Percentiles rank a stretch among this genome's conserved stretches.
Evolutionary conservation across 2,888 invertebrate genomes (phyloP).

Genomic region (Pristionchus entomophagus): DNA sequence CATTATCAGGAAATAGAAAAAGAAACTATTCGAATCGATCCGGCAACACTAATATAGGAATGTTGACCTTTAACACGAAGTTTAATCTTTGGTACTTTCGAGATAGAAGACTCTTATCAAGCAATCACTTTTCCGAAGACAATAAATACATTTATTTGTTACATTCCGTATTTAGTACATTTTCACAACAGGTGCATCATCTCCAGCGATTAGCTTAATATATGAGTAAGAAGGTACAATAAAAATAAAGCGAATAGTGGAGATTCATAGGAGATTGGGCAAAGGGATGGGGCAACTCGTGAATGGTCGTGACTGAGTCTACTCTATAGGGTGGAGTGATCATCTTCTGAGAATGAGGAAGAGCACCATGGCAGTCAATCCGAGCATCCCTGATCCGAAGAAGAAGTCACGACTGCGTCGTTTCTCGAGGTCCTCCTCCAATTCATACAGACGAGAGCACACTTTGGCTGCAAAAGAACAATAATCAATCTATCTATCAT

Average conservation of each 20-base stretch:
- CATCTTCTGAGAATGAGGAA: constrained; percentile 50
- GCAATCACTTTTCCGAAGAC: background rate
- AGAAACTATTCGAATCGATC: too few relatives aligned
- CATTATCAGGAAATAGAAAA: too few relatives aligned
- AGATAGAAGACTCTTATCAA: background rate
- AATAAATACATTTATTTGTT: background rate
- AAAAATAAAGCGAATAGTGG: constrained; percentile 17
- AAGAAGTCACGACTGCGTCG: constrained; percentile 51
- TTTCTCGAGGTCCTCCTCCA: constrained; percentile 64
- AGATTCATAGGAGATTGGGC: background rate
- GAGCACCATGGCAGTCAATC: constrained; percentile 49
- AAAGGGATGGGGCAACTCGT: background rate
- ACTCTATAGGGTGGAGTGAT: background rate
- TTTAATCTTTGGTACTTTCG: background rate
- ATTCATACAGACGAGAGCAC: constrained; percentile 58
- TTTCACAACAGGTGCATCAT: constrained; percentile 22
- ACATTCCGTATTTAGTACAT: constrained; percentile 32
- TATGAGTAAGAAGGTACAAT: background rate
- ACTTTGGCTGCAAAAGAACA: constrained; percentile 58
- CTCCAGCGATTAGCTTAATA: background rate
- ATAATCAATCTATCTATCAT: background rate
- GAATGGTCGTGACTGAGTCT: background rate
- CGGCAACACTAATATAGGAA: too few relatives aligned
- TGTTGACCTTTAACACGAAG: too few relatives aligned
- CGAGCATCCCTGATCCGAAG: constrained; percentile 49